A percentile compares a stretch with the other conserved stretches of the same genome.
Evolutionary conservation across 2,888 invertebrate species (phyloP).

Genomic region (Acleris sparsana): DNA sequence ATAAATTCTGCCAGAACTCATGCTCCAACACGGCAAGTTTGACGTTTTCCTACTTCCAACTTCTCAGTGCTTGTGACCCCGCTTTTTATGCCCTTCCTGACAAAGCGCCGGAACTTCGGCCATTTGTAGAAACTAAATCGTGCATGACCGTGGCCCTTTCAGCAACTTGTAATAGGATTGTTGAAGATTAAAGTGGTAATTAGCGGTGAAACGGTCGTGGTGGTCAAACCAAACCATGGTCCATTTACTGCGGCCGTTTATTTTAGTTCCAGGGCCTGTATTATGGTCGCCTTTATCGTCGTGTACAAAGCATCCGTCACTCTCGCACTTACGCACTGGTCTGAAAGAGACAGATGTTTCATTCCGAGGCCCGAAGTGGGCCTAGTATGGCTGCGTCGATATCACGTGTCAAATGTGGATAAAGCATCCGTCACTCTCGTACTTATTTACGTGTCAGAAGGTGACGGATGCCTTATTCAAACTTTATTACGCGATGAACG

Average conservation of each 20-base stretch:
- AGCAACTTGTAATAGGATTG: slow-evolving; percentile 21
- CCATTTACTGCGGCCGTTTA: background rate
- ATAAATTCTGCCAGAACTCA: too few relatives aligned
- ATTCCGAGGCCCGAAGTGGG: too few relatives aligned
- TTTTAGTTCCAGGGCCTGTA: background rate
- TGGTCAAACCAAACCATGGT: background rate
- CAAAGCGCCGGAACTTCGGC: slow-evolving; percentile 27
- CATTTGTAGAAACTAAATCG: slow-evolving; percentile 45
- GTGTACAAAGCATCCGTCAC: too few relatives aligned
- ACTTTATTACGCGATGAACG: too few relatives aligned
- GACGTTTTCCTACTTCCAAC: background rate
- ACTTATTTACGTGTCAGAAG: too few relatives aligned
- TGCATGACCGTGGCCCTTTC: slow-evolving; percentile 38
- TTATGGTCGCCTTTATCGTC: too few relatives aligned
- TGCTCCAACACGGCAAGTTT: background rate
- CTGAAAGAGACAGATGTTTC: too few relatives aligned
- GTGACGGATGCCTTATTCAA: too few relatives aligned
- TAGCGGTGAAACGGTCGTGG: background rate
- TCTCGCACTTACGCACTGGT: too few relatives aligned
- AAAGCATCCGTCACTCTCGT: too few relatives aligned
- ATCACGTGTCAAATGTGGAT: too few relatives aligned
- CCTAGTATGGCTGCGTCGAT: too few relatives aligned
- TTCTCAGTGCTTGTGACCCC: background rate
- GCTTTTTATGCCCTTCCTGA: slow-evolving; percentile 29
- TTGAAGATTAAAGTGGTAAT: slow-evolving; percentile 13